Conservation (phyloP, 2,113 vertebrate genomes). For the Anser brachyrhynchus region DNA sequence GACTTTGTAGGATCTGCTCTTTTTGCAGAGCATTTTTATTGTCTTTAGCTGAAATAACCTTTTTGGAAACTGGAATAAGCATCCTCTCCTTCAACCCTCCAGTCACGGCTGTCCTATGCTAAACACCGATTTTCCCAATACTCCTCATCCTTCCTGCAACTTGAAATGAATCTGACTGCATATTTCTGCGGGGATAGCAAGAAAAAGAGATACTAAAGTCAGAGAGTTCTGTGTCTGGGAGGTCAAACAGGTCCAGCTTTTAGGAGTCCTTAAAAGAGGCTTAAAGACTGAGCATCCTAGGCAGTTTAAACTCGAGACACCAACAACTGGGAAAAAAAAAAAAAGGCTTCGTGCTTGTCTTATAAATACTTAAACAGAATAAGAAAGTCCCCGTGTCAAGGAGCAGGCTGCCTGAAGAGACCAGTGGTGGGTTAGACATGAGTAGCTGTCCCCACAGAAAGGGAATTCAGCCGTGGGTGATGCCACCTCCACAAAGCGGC, state of each 20-base stretch:
- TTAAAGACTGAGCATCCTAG: not conserved
- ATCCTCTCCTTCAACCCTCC: conserved; percentile 16
- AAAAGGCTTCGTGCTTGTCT: not conserved
- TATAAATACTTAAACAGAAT: not conserved
- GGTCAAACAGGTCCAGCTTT: not conserved
- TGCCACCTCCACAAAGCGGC: not conserved
- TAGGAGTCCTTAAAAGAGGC: not conserved
- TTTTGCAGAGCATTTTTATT: not conserved
- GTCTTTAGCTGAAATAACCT: conserved; percentile 18
- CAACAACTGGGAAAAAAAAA: not conserved
- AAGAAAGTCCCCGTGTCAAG: not conserved
- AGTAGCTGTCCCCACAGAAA: not conserved
- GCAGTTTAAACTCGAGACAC: not conserved
- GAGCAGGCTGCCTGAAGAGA: not conserved
- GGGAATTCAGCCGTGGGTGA: not conserved
- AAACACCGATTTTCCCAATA: conserved; percentile 5
- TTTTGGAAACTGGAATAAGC: not conserved
- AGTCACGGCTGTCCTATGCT: not conserved
- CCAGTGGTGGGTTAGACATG: not conserved
- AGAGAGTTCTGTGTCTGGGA: not conserved
- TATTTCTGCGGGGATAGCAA: not conserved
- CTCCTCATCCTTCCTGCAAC: conserved; percentile 12
- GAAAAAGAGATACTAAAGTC: not conserved
- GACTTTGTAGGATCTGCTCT: not conserved
- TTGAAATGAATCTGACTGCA: not conserved